Evolutionary conservation across 2,113 vertebrate genomes (phyloP), one percentile per base, ranked within the genome.

Genomic region (Ageneiosus marmoratus): DNA sequence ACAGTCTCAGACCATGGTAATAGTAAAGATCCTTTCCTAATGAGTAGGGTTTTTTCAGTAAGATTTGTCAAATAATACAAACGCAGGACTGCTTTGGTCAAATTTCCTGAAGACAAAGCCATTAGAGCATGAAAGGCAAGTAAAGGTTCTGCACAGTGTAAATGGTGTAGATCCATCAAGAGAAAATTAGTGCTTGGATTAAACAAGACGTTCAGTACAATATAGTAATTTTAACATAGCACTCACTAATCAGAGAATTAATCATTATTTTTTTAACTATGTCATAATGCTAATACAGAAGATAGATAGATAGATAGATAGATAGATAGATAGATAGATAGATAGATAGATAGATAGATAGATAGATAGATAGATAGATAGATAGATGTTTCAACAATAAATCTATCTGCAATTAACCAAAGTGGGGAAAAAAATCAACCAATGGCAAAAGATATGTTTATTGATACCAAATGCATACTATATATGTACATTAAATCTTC

Each of bases 121-220:
- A 32, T 27, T 41, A 51, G 46, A 34, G 0, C 27, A 76, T 82
- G 27, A 46, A 62, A 77, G 16, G 67, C 41, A 67, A 82, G 29
- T 44, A 74, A 56, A 29, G 27, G 20, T 27, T 53, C 53, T 24
- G 46, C n/a, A n/a, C 11, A 65, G 70, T 4, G 32, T 46, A 62
- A 51, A 22, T 82, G 69, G 44, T 69, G 75, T 53, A 70, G 62
- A 81, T 86, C 73, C 22, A 81, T 85, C 56, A 74, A 37, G 44
- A 79, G 58, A 74, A 63, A n/a, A 53, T 84, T 81, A 84, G 50
- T 32, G n/a, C 27, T 34, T 69, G 58, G 78, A 37, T 62, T 50
- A 32, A n/a, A n/a, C n/a, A n/a, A n/a, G n/a, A n/a, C n/a, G n/a
- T n/a, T n/a, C n/a, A n/a, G n/a, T n/a, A n/a, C n/a, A 12, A 69